Percentiles rank a stretch among this genome's conserved stretches.
Evolutionary conservation across 2,888 invertebrate genomes (phyloP).

Genomic region (Andrena bicolor): DNA sequence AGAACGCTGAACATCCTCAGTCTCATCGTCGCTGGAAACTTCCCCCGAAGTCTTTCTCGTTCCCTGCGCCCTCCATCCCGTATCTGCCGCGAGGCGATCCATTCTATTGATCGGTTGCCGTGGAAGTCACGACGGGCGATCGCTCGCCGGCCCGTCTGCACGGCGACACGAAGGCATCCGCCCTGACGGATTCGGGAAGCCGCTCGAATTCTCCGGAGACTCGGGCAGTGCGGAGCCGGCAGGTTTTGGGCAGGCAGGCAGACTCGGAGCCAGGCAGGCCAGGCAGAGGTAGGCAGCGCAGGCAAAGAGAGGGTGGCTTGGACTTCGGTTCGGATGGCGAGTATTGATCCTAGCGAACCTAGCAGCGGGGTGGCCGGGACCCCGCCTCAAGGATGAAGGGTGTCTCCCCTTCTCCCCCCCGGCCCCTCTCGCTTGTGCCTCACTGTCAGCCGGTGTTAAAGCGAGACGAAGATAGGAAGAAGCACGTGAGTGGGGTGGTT

Average conservation of each 20-base stretch:
- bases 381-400: slow-evolving; percentile 76
- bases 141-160: neutral
- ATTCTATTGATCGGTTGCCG: slow-evolving; percentile 19
- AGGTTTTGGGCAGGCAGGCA: slow-evolving; percentile 68
- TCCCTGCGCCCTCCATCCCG: neutral
- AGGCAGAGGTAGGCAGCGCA: slow-evolving; percentile 73
- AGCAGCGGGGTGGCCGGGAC: slow-evolving; percentile 81
- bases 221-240: slow-evolving; percentile 59
- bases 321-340: slow-evolving; percentile 83
- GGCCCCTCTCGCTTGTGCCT: slow-evolving; percentile 61
- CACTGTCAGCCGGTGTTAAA: slow-evolving; percentile 44
- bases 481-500: slow-evolving; percentile 75
- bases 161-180: slow-evolving; percentile 36
- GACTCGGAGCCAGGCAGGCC: slow-evolving; percentile 46
- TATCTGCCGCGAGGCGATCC: slow-evolving; percentile 10
- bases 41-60: neutral
- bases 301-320: slow-evolving; percentile 81
- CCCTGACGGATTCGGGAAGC: slow-evolving; percentile 42
- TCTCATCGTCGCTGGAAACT: neutral
- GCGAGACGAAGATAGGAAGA: slow-evolving; percentile 64
- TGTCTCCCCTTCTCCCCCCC: slow-evolving; percentile 69
- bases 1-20: too few relatives aligned
- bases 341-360: slow-evolving; percentile 84
- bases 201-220: slow-evolving; percentile 62
- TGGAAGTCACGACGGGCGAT: slow-evolving; percentile 13